These are phyloP conservation scores for Bradysia coprophila DNA, from an alignment of 1,140 invertebrate species.

Conservation along the genomic window DNA sequence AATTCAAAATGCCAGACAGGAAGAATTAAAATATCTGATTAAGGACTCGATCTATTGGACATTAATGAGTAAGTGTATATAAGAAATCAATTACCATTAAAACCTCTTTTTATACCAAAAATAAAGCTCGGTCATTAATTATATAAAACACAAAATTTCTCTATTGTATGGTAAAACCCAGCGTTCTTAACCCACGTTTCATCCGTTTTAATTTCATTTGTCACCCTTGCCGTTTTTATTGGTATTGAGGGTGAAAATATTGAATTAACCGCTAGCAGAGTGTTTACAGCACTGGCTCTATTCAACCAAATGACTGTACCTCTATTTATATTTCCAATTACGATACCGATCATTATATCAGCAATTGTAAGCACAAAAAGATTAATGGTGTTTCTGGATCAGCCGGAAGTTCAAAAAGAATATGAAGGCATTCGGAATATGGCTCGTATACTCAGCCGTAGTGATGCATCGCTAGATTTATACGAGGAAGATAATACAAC, in stretches of 20 bases:
- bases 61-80: conserved; percentile 38
- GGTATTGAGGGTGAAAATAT: conserved; percentile 12
- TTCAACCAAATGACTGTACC: conserved; percentile 67
- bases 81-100: no score
- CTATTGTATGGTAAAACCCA: no score
- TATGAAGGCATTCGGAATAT: conserved; percentile 24
- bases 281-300: conserved; percentile 56
- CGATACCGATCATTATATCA: conserved; percentile 56
- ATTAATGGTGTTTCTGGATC: conserved; percentile 41
- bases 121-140: neutral
- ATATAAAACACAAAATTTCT: conserved; percentile 2
- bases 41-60: conserved; percentile 57
- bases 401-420: conserved; percentile 41
- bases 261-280: conserved; percentile 42
- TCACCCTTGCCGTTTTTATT: conserved; percentile 46
- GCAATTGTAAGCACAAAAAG: conserved; percentile 49
- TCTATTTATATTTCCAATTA: conserved; percentile 58
- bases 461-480: conserved; percentile 21
- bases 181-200: conserved; percentile 56
- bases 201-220: conserved; percentile 47
- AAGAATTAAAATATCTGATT: conserved; percentile 52
- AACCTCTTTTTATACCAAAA: no score
- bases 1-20: conserved; percentile 40
- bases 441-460: conserved; percentile 21
- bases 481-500: conserved; percentile 9